These are phyloP conservation scores for Microtus montanus DNA, from an alignment of 2,113 vertebrate species.

Conservation along the genomic window DNA sequence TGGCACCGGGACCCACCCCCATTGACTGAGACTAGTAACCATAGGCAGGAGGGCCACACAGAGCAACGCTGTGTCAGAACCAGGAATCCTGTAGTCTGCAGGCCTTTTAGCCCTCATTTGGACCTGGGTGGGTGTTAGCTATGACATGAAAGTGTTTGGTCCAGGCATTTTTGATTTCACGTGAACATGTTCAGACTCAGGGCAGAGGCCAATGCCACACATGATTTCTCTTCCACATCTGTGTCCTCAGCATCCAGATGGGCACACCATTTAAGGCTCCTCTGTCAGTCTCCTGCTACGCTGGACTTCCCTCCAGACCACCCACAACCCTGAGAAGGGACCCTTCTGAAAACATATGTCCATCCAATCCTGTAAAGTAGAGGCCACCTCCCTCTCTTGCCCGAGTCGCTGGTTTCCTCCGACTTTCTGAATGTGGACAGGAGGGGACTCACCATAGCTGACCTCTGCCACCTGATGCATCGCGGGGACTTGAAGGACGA, in stretches of 20 bases:
- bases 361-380: background rate
- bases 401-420: background rate
- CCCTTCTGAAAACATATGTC: no score
- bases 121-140: background rate
- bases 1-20: background rate
- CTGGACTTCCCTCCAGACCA: background rate
- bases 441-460: slow-evolving; percentile 89
- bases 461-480: slow-evolving; percentile 92
- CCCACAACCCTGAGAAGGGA: no score
- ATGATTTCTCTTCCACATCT: background rate
- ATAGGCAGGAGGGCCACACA: background rate
- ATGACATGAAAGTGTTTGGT: background rate
- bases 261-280: background rate
- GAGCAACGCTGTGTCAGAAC: background rate
- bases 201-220: background rate
- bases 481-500: slow-evolving; percentile 89
- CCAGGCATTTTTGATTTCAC: background rate
- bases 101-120: background rate
- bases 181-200: background rate
- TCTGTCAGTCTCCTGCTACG: background rate
- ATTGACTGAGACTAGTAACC: background rate
- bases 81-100: background rate
- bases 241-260: background rate
- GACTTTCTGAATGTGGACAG: background rate
- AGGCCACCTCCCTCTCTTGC: background rate